Evolutionary conservation across 1,140 invertebrate species (phyloP).

Genomic region (Tetranychus urticae): DNA sequence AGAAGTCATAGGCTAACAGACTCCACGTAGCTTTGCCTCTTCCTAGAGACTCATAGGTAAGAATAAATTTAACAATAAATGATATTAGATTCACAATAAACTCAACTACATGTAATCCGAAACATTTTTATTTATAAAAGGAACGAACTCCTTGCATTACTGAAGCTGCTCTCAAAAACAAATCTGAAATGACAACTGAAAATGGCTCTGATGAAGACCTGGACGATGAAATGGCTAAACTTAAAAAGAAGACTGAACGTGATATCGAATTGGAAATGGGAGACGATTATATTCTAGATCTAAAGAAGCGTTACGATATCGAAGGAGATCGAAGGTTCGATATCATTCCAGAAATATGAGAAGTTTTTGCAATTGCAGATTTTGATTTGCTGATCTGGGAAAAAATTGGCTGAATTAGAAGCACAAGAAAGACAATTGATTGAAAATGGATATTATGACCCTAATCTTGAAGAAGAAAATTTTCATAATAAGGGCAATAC

Average conservation of each 20-base stretch:
- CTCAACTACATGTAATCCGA: too few species aligned
- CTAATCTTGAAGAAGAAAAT: slow-evolving; percentile 59
- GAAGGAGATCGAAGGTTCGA: slow-evolving; percentile 73
- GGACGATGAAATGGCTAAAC: slow-evolving; percentile 4
- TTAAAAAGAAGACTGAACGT: slow-evolving; percentile 49
- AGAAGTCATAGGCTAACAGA: slow-evolving; percentile 57
- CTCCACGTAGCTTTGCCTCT: slow-evolving; percentile 71
- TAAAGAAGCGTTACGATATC: slow-evolving; percentile 87
- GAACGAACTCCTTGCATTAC: slow-evolving; percentile 48
- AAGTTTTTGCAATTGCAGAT: slow-evolving; percentile 93
- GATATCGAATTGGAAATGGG: slow-evolving; percentile 81
- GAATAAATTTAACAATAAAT: background rate
- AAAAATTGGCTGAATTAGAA: slow-evolving; percentile 77
- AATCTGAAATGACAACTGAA: slow-evolving; percentile 21
- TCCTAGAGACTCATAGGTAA: slow-evolving; percentile 41
- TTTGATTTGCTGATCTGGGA: slow-evolving; percentile 90
- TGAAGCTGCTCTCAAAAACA: slow-evolving; percentile 34
- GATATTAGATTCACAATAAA: too few species aligned
- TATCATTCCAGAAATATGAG: slow-evolving; percentile 86
- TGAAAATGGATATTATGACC: slow-evolving; percentile 63
- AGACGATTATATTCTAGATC: slow-evolving; percentile 83
- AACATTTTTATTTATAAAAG: too few species aligned
- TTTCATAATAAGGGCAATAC: too few species aligned
- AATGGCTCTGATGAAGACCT: too few species aligned
- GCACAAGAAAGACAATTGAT: slow-evolving; percentile 64